phyloP scores from a whole-genome alignment of 2,797 vertebrate genomes.

The Myotis vivesi region DNA sequence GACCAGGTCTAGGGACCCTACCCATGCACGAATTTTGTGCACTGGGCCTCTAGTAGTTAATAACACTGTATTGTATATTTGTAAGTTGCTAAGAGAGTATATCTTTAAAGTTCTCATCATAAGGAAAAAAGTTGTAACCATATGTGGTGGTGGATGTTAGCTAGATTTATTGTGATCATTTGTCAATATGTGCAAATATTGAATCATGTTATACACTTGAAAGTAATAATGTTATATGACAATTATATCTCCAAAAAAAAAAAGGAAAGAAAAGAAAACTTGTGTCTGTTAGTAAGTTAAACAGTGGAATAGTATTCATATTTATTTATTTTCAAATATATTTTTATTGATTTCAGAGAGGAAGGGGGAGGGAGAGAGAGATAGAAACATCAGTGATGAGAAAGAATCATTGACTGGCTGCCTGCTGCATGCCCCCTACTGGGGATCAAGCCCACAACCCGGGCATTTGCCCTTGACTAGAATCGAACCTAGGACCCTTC shows the following conservation, averaged over 20 bases:
- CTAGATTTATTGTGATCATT: not conserved
- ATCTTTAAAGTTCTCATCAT: not conserved
- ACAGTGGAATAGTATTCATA: slow-evolving; percentile 7
- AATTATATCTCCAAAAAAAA: not conserved
- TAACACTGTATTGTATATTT: not conserved
- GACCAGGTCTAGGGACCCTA: too few relatives aligned
- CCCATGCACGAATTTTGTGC: too few relatives aligned
- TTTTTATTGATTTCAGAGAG: too few relatives aligned
- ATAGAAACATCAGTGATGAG: too few relatives aligned
- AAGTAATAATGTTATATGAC: not conserved
- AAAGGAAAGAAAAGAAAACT: not conserved
- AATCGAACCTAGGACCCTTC: too few relatives aligned
- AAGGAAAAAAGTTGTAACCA: not conserved
- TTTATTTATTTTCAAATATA: not conserved
- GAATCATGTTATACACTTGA: not conserved
- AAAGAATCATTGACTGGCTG: too few relatives aligned
- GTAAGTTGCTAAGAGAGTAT: not conserved
- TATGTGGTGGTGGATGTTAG: not conserved
- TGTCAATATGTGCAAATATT: not conserved
- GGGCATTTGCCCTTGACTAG: too few relatives aligned
- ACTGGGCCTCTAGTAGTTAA: not conserved
- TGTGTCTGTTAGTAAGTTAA: not conserved
- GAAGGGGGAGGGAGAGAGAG: too few relatives aligned
- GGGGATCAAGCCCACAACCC: too few relatives aligned
- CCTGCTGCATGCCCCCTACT: too few relatives aligned